Base-by-base conservation (phyloP, 1,140 invertebrate species). In the Asobara japonica region DNA sequence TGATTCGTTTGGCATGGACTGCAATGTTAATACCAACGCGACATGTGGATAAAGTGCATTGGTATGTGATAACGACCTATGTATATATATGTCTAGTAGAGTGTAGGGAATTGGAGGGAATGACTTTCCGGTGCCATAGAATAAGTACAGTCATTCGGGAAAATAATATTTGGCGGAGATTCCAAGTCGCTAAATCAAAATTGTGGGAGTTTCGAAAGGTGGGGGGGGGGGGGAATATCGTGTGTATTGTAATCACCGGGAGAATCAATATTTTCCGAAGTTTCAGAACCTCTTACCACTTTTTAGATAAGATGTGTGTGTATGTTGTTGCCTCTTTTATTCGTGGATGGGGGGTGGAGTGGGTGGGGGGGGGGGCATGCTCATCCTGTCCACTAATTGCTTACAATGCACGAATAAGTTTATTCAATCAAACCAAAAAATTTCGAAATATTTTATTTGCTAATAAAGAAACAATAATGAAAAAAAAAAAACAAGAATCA, bases 21-120 rank as follows among this genome's bases (percentile, higher is more conserved):
- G 18, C 22, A 56, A 56, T 56, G 51, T 56, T 56, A 56, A 56
- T 56, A 56, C 22, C 13, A 36, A 5, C 11, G 5, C 5, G 51
- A 27, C 13, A 18, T 22, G 22, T 56, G 51, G 22, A 56, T 56
- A 56, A 56, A 56, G 51, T 56, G 22, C 51, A 56, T 56, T 56
- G 22, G 51, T 56, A 56, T 56, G 51, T 56, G 51, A 27, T 56
- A 56, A 56, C 51, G 51, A 56, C 20, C 20, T 56, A 4, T 45
- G 51, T 22, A 56, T 56, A 56, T 22, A 20, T 56, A 1, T 18
- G 25, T 13, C 5, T 36, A 36, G 5, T 6, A 3, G 5, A 56
- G 22, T 56, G 7, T 7, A 56, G 7, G 51, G 51, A 45, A 45
- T 45, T 16, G 51, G 22, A 56, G 20, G 13, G 20, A 25, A 56